phyloP scores from a whole-genome alignment of 30 jellyfish, hydroid and myxozoan genomes.

The Rhopilema esculentum region DNA sequence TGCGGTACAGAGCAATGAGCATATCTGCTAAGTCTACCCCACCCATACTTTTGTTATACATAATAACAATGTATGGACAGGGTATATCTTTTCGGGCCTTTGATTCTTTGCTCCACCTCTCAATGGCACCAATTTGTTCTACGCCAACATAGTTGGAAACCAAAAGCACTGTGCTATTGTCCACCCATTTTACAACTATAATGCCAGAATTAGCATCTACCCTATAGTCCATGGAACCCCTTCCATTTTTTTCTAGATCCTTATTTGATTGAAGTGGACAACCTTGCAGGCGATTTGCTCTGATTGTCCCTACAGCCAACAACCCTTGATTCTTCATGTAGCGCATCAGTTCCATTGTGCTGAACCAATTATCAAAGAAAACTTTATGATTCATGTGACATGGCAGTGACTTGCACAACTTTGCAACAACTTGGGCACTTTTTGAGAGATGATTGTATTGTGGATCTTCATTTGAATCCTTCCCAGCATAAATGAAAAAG shows the following conservation, averaged over 20 bases:
- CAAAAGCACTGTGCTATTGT: constrained; percentile 69
- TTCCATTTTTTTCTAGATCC: constrained; percentile 49
- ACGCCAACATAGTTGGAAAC: constrained; percentile 74
- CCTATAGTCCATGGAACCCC: constrained; percentile 63
- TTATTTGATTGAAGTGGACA: constrained; percentile 72
- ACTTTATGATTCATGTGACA: constrained; percentile 33
- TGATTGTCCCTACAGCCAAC: constrained; percentile 72
- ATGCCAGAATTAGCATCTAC: constrained; percentile 74
- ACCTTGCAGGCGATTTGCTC: constrained; percentile 72
- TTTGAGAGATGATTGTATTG: constrained; percentile 59
- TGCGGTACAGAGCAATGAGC: constrained; percentile 71
- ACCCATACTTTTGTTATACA: constrained; percentile 82
- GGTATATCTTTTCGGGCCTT: constrained; percentile 56
- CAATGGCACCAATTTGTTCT: constrained; percentile 60
- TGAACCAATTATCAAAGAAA: constrained; percentile 80
- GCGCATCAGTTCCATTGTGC: constrained; percentile 60
- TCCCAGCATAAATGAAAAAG: constrained; percentile 74
- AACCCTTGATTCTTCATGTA: constrained; percentile 67
- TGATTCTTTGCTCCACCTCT: constrained; percentile 71
- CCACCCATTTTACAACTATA: constrained; percentile 75
- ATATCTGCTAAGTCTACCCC: constrained; percentile 87
- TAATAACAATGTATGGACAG: constrained; percentile 65
- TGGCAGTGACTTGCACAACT: constrained; percentile 70
- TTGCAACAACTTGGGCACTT: constrained; percentile 77
- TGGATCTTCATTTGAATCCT: constrained; percentile 38